Evolutionary conservation across 2,888 invertebrate genomes (phyloP), one percentile per base, ranked within the genome.

Genomic region (Drosophila mettleri): DNA sequence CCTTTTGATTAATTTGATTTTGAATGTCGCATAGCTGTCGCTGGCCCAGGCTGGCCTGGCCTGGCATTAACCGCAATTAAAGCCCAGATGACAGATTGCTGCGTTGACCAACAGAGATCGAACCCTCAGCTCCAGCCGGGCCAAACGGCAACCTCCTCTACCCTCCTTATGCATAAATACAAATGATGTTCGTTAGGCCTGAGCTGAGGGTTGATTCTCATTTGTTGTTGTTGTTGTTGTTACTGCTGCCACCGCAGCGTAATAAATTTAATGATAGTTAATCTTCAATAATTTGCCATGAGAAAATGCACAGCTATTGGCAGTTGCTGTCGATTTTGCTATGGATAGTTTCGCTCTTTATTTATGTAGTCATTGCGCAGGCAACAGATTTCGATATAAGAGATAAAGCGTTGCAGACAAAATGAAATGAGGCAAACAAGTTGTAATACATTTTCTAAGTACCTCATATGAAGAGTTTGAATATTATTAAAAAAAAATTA

Each of bases 261-360:
- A 84, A 81, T 85, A 87, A 84, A 87, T 89, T 72, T 81, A 81
- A 87, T 81, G 88, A 89, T 89, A 75, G 82, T 89, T 89, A 86
- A 86, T 86, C 89, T 87, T 79, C 71, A 67, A 86, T 87, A 89
- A 89, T 89, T 87, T 85, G 88, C 82, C 82, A 79, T 86, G 86
- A 86, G 89, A 86, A 86, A 87, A 85, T 73, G 48, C 45, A 55
- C 77, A 85, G 79, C 60, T 46, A 69, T 54, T 63, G 66, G 29
- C 69, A 72, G 67, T 80, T 77, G 81, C 69, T 70, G 45, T 41
- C n/a, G 24, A 7, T 31, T 74, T 57, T 58, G 74, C 64, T 36
- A 78, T 65, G 77, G 66, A 77, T 78, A 78, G 81, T 78, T 81
- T 53, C 29, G 41, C 12, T 69, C 41, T 62, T 64, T 62, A 64